Percentiles rank a stretch among this genome's conserved stretches.
These are phyloP conservation scores for Drosophila kanekoi DNA, from an alignment of 2,888 invertebrate species.

Conservation along the genomic window DNA sequence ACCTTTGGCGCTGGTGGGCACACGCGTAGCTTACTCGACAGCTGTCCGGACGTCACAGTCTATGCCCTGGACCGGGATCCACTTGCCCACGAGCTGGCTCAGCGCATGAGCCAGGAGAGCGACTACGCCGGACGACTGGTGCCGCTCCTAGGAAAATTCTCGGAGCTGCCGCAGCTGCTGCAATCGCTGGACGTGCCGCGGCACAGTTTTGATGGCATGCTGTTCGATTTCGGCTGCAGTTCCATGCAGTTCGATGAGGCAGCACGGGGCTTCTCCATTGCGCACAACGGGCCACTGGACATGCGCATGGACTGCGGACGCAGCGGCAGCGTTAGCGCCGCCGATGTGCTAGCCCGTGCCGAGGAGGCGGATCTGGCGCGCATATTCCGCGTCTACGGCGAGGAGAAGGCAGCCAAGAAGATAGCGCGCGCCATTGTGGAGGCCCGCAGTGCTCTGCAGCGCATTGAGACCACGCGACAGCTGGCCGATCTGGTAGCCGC, in stretches of 20 bases:
- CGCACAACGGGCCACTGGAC: constrained; percentile 94
- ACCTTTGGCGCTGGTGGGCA: constrained; percentile 99
- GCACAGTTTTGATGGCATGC: constrained; percentile 92
- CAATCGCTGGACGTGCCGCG: constrained; percentile 87
- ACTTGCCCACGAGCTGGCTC: constrained; percentile 89
- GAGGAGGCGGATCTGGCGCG: constrained; percentile 91
- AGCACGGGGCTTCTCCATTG: constrained; percentile 94
- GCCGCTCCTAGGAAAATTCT: constrained; percentile 95
- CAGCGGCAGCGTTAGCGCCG: constrained; percentile 91
- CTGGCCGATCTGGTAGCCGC: constrained; percentile 91
- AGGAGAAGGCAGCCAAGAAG: constrained; percentile 94
- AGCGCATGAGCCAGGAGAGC: constrained; percentile 86
- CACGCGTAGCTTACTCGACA: constrained; percentile 89
- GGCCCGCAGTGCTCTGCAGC: constrained; percentile 90
- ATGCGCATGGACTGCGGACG: constrained; percentile 97
- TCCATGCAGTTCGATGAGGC: constrained; percentile 96
- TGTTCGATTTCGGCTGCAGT: constrained; percentile 97
- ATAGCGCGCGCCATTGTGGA: constrained; percentile 95
- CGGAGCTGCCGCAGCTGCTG: constrained; percentile 91
- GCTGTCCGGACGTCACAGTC: constrained; percentile 88
- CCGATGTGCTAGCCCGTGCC: constrained; percentile 93
- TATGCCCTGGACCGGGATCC: constrained; percentile 96
- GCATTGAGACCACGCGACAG: constrained; percentile 92
- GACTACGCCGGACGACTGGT: constrained; percentile 90
- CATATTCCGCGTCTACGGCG: constrained; percentile 96